Base-by-base conservation (phyloP, 2,797 vertebrate species). In the Gila robusta region DNA sequence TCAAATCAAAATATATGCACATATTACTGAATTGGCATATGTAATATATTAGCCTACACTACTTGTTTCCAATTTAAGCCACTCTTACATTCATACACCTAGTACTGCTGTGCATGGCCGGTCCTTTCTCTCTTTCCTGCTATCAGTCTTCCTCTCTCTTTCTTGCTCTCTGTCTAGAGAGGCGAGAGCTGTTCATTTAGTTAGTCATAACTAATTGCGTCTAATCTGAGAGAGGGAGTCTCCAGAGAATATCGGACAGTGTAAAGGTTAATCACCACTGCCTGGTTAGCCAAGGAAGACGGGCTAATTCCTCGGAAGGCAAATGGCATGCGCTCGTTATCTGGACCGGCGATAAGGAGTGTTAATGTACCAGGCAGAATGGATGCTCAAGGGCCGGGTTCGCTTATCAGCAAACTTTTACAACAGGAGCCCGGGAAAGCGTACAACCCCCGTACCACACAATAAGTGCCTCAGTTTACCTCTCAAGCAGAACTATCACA, bases 281-380 rank as follows among this genome's bases (percentile, higher is more conserved):
- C 97, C 97, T 98, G 97, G 97, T 97, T 98, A 97, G 97, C 97
- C 97, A 97, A 98, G 97, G 97, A 98, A 98, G 97, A 98, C 97
- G 97, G 96, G 98, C 96, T 97, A 97, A 97, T 97, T 97, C 97
- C 96, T 97, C 96, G 95, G 96, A 97, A 97, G 96, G 96, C 96
- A 97, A 97, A 97, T 97, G 96, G 96, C 96, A 98, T 96, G 96
- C 95, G 94, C 96, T 95, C 93, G 98, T 99, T 99, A 99, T 99
- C 98, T 97, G 97, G 96, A 96, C 95, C 94, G 94, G 96, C 97
- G 98, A 99, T 99, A 99, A 99, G 97, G 95, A 97, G 97, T 98
- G 97, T 98, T 99, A 99, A 99, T 99, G 98, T 98, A 98, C 98
- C 97, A 96, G 98, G 97, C 97, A 98, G 98, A 99, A 99, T 98